Evolutionary conservation across 2,113 vertebrate species (phyloP), one percentile per base, ranked within the genome.

Genomic region (Connochaetes taurinus): DNA sequence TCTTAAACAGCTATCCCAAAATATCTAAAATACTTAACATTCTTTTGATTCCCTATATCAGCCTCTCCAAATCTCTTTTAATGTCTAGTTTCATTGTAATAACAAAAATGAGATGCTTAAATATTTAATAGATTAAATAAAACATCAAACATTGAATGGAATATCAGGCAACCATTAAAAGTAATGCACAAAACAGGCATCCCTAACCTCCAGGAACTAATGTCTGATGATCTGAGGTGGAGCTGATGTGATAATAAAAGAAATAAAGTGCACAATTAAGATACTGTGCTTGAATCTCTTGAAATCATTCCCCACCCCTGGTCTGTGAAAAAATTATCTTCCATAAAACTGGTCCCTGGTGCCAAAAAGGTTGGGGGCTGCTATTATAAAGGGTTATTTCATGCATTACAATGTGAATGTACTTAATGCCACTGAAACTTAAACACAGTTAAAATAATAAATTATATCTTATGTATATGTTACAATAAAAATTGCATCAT

Each of bases 61-160:
- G 15, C 27, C 36, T 92, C 36, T 74, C 40, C 23, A 76, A 78
- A 60, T 19, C 33, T 29, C 58, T 50, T 92, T 81, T 25, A 82
- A 50, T 58, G 74, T 47, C 11, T 14, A 47, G 13, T 62, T 87
- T 96, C 90, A 88, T 6, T 95, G 15, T 83, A 78, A 62, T 74
- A 92, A 74, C 29, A 53, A 62, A 12, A 67, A 82, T 55, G 10
- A 45, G 31, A 92, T 90, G 29, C 2, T 50, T 95, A 84, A 94
- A 60, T 78, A 57, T 40, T 31, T 95, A 93, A 91, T 19, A 88
- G 71, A 74, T 82, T 55, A 53, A 83, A 97, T 83, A 55, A 95
- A 92, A 52, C 2, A 81, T 43, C 31, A 52, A 45, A 45, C 36
- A 97, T 19, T 95, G 31, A 86, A 19, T 88, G 58, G 71, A 96